Evolutionary conservation across 2,888 invertebrate species (phyloP).

Genomic region (Lepetodrilus schrolli): DNA sequence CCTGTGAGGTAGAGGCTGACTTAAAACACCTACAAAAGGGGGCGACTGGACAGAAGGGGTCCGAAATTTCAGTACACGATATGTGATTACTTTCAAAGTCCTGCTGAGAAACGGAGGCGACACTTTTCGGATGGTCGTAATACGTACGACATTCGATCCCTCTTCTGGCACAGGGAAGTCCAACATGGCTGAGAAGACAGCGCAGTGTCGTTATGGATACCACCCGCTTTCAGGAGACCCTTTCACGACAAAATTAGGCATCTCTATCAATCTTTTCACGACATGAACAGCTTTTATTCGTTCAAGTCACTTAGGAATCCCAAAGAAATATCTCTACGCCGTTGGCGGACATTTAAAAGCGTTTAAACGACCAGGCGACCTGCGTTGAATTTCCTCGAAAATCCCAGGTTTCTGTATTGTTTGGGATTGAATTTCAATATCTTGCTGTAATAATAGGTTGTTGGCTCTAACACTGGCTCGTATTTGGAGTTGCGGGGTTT

Average conservation of each 20-base stretch:
- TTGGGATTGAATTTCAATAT: conserved; percentile 12
- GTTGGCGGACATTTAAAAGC: conserved; percentile 4
- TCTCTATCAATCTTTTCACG: conserved; percentile 17
- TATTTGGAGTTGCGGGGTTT: conserved; percentile 12
- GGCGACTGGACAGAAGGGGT: not conserved
- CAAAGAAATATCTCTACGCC: conserved; percentile 13
- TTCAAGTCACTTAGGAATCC: conserved; percentile 7
- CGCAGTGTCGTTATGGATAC: not conserved
- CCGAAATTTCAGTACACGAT: not conserved
- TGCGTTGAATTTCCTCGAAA: not conserved
- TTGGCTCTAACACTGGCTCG: not conserved
- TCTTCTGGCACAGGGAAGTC: not conserved
- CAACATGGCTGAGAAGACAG: conserved; percentile 5
- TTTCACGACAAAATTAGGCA: conserved; percentile 2
- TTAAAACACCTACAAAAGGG: not conserved
- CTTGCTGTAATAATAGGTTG: conserved; percentile 12
- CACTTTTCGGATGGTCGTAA: conserved; percentile 18
- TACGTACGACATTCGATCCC: conserved; percentile 23
- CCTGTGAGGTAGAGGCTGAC: not conserved
- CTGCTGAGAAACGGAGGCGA: not conserved
- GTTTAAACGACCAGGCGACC: not conserved
- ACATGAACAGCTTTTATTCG: not conserved
- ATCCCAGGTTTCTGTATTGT: not conserved
- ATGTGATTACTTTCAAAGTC: conserved; percentile 4
- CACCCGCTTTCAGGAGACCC: not conserved